Conservation (phyloP, 2,888 invertebrate species). For the Cerceris rybyensis region DNA sequence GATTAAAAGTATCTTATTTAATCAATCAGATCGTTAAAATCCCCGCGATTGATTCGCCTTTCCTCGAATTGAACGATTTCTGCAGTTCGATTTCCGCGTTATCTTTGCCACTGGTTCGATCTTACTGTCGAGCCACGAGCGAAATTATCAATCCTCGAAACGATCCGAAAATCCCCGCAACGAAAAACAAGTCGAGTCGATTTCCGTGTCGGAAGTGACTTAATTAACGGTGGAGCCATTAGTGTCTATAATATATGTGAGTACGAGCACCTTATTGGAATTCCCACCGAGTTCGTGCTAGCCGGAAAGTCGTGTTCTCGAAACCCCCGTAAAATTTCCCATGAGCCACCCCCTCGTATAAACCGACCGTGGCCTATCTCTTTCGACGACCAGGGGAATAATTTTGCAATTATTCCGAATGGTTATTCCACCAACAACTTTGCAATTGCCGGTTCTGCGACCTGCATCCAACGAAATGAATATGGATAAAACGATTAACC, state of each 20-base stretch:
- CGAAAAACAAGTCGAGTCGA: neutral
- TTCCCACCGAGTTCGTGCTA: conserved; percentile 35
- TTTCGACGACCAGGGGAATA: neutral
- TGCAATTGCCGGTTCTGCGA: no score
- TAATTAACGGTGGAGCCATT: conserved; percentile 22
- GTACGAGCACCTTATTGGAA: conserved; percentile 18
- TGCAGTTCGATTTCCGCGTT: no score
- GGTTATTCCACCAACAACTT: no score
- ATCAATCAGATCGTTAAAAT: no score
- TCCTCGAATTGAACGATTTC: no score
- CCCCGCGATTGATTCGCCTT: no score
- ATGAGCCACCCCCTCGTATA: conserved; percentile 31
- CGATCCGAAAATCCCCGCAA: neutral
- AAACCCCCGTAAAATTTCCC: conserved; percentile 60
- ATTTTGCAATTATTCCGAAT: no score
- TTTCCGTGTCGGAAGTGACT: conserved; percentile 21
- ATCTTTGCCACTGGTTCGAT: no score
- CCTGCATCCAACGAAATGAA: no score
- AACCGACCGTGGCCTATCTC: neutral
- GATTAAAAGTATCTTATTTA: no score
- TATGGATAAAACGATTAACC: no score
- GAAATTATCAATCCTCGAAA: neutral
- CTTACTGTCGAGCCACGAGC: no score
- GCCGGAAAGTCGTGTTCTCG: neutral
- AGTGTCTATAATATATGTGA: conserved; percentile 30